Evolutionary conservation across 1,140 invertebrate species (phyloP).

Genomic region (Frieseomelitta varia): DNA sequence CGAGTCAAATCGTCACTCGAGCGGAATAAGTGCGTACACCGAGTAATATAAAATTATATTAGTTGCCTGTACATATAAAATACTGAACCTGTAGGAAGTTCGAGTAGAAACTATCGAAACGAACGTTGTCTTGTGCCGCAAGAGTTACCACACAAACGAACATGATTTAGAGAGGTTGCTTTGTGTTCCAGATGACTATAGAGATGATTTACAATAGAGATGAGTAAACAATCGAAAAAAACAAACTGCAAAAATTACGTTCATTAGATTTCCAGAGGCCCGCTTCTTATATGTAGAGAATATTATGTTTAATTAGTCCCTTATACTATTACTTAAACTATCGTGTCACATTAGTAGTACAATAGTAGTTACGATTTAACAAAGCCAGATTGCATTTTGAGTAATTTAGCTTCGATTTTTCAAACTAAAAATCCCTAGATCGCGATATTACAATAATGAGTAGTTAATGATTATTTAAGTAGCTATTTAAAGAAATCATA

Average conservation of each 20-base stretch:
- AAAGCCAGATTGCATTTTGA: neutral
- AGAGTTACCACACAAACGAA: neutral
- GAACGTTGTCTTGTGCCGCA: neutral
- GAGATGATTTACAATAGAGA: neutral
- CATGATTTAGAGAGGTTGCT: neutral
- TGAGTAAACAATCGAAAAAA: neutral
- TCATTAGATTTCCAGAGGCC: neutral
- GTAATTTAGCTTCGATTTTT: neutral
- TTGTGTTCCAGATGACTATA: neutral
- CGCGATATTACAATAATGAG: neutral
- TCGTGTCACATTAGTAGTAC: neutral
- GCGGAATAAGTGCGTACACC: constrained; percentile 65
- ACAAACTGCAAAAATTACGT: neutral
- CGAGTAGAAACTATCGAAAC: neutral
- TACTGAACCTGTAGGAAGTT: neutral
- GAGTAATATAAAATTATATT: constrained; percentile 35
- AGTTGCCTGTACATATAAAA: neutral
- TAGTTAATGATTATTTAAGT: neutral
- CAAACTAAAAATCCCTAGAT: neutral
- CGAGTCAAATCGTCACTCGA: constrained; percentile 69
- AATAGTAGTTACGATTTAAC: neutral
- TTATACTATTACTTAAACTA: neutral
- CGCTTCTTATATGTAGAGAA: neutral
- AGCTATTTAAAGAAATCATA: neutral
- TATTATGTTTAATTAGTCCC: neutral